These are phyloP conservation scores for Heteropelma amictum DNA, from an alignment of 2,888 invertebrate genomes.

Conservation along the genomic window DNA sequence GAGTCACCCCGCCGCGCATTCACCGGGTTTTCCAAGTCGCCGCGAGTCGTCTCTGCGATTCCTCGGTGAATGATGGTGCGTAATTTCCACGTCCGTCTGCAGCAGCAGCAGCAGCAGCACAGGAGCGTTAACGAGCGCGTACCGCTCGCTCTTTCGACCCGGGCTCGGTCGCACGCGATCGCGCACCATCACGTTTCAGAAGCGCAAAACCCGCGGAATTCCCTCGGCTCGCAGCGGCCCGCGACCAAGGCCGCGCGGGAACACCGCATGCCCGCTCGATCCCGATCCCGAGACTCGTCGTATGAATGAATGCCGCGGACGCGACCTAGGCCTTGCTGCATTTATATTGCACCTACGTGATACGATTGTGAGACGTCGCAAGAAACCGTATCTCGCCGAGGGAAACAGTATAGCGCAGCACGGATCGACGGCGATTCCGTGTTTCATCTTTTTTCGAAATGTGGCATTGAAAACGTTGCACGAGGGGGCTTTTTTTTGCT, in stretches of 20 bases:
- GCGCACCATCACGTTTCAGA: slow-evolving; percentile 50
- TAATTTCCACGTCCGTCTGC: slow-evolving; percentile 53
- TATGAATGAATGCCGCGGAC: slow-evolving; percentile 59
- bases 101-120: too few species aligned
- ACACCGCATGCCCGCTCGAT: slow-evolving; percentile 33
- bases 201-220: slow-evolving; percentile 61
- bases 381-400: slow-evolving; percentile 54
- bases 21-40: slow-evolving; percentile 17
- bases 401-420: slow-evolving; percentile 8
- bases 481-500: too few species aligned
- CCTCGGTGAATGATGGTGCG: slow-evolving; percentile 46
- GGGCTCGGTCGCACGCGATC: slow-evolving; percentile 36
- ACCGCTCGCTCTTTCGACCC: slow-evolving; percentile 36
- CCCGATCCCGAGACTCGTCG: slow-evolving; percentile 21
- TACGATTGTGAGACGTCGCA: slow-evolving; percentile 20
- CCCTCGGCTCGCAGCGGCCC: slow-evolving; percentile 51
- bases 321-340: slow-evolving; percentile 27
- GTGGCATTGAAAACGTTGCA: too few species aligned
- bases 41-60: background rate
- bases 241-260: slow-evolving; percentile 53
- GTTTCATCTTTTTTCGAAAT: background rate
- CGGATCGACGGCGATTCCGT: too few species aligned
- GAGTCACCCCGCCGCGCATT: slow-evolving; percentile 2
- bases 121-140: slow-evolving; percentile 55
- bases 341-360: slow-evolving; percentile 34